A percentile compares a stretch with the other conserved stretches of the same genome.
phyloP scores from a whole-genome alignment of 2,797 vertebrate genomes.

The Galago senegalensis region DNA sequence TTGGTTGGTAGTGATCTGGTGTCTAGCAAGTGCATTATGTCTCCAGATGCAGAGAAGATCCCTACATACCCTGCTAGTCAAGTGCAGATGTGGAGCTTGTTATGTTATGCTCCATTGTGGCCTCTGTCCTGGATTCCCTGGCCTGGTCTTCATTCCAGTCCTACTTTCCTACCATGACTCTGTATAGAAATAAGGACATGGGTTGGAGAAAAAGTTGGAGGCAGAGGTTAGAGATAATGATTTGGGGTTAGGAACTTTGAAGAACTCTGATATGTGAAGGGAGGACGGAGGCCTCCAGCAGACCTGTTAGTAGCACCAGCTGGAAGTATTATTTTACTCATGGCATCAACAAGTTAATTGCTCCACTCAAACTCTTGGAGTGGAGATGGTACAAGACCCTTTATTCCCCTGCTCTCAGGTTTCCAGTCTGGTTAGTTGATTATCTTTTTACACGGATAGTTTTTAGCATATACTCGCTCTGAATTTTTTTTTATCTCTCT shows the following conservation, averaged over 20 bases:
- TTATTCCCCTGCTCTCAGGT: neutral
- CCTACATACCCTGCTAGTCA: neutral
- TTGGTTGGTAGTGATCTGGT: neutral
- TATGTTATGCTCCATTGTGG: too few species aligned
- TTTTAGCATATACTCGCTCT: neutral
- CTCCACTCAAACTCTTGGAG: neutral
- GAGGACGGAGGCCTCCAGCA: neutral
- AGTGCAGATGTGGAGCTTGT: neutral
- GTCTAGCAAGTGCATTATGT: neutral
- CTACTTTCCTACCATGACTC: neutral
- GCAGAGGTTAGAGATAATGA: neutral
- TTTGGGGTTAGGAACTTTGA: neutral
- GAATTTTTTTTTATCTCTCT: neutral
- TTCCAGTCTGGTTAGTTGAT: neutral
- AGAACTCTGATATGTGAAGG: neutral
- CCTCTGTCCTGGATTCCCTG: neutral
- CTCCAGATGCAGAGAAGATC: neutral
- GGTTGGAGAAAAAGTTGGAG: neutral
- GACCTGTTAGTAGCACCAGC: neutral
- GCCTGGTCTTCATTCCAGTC: neutral
- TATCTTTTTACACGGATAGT: neutral
- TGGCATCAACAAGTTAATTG: neutral
- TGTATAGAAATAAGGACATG: neutral
- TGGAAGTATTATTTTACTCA: neutral
- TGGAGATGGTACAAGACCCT: neutral